Conservation (phyloP, 2,888 invertebrate species). For the Cosmia trapezina region DNA sequence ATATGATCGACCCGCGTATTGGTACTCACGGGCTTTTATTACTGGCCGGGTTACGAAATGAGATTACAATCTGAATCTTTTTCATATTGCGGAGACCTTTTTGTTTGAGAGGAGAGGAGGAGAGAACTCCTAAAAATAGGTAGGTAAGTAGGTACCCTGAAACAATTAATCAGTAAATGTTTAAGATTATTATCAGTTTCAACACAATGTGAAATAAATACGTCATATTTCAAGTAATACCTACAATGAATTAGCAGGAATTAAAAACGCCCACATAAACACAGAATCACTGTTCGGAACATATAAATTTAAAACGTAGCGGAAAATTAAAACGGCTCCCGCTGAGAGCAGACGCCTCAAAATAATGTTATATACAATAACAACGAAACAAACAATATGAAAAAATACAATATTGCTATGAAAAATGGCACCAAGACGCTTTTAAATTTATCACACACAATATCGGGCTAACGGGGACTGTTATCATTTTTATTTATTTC, state of each 20-base stretch:
- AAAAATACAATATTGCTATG: slow-evolving; percentile 73
- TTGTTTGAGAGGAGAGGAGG: slow-evolving; percentile 29
- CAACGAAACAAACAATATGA: slow-evolving; percentile 72
- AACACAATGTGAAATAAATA: background rate
- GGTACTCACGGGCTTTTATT: slow-evolving; percentile 59
- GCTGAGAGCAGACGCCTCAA: slow-evolving; percentile 69
- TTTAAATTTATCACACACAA: slow-evolving; percentile 71
- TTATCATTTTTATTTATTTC: slow-evolving; percentile 60
- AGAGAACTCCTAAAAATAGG: too few species aligned
- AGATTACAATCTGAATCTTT: slow-evolving; percentile 27
- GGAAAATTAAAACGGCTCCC: slow-evolving; percentile 82
- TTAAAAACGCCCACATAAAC: slow-evolving; percentile 30
- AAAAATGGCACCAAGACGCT: slow-evolving; percentile 69
- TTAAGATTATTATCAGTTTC: background rate
- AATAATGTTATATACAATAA: slow-evolving; percentile 77
- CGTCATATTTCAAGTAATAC: background rate
- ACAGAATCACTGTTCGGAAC: slow-evolving; percentile 66
- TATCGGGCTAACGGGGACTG: slow-evolving; percentile 57
- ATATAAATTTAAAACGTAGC: slow-evolving; percentile 78
- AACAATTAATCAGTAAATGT: background rate
- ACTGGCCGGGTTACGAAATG: slow-evolving; percentile 26
- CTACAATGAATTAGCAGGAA: slow-evolving; percentile 21
- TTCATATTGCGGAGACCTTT: slow-evolving; percentile 6
- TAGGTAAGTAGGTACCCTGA: too few species aligned
- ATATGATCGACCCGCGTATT: slow-evolving; percentile 68